Percentiles rank a stretch among this genome's conserved stretches.
These are phyloP conservation scores for Bombyx mori DNA, from an alignment of 1,140 invertebrate species.

Conservation along the genomic window ASM3026992v2 NC_085112.1:13580501-13581000, in stretches of 20 bases:
- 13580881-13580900: slow-evolving; percentile 56
- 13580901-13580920: slow-evolving; percentile 46
- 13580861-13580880: slow-evolving; percentile 57
- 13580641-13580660: slow-evolving; percentile 29
- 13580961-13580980: slow-evolving; percentile 28
- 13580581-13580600: too few species aligned
- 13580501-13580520: too few species aligned
- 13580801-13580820: slow-evolving; percentile 71
- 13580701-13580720: slow-evolving; percentile 8
- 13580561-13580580: too few species aligned
- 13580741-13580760: slow-evolving; percentile 14
- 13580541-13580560: too few species aligned
- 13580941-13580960: slow-evolving; percentile 49
- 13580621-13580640: background rate
- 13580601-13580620: background rate
- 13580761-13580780: slow-evolving; percentile 47
- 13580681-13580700: slow-evolving; percentile 13
- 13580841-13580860: slow-evolving; percentile 67
- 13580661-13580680: slow-evolving; percentile 66
- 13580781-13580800: slow-evolving; percentile 66
- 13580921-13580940: slow-evolving; percentile 37
- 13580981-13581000: slow-evolving; percentile 40
- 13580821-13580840: slow-evolving; percentile 70
- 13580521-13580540: too few species aligned
- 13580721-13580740: slow-evolving; percentile 16